phyloP scores from a whole-genome alignment of 2,888 invertebrate genomes.

The Drosophila quasianomalipes region DNA sequence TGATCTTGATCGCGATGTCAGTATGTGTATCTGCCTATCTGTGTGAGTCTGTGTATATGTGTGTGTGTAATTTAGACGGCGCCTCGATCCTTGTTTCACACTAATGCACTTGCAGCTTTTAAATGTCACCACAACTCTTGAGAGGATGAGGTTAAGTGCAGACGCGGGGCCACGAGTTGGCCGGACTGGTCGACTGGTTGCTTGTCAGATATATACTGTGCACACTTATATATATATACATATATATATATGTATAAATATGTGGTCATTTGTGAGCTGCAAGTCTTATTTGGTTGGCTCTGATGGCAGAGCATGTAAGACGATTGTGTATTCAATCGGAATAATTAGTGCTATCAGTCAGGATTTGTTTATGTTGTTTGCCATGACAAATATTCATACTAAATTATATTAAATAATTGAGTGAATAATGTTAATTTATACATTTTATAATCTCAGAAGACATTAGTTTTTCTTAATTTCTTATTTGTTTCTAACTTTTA shows the following conservation, averaged over 20 bases:
- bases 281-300: slow-evolving; percentile 46
- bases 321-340: slow-evolving; percentile 71
- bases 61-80: slow-evolving; percentile 83
- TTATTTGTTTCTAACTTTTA: neutral
- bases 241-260: neutral
- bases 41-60: slow-evolving; percentile 29
- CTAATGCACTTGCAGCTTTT: slow-evolving; percentile 82
- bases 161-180: slow-evolving; percentile 18
- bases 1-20: slow-evolving; percentile 69
- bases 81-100: slow-evolving; percentile 83
- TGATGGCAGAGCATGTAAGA: slow-evolving; percentile 39
- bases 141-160: slow-evolving; percentile 44
- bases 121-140: slow-evolving; percentile 67
- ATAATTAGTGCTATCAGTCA: slow-evolving; percentile 59
- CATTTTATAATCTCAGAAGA: neutral
- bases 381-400: slow-evolving; percentile 6
- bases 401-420: slow-evolving; percentile 8
- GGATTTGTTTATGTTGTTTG: slow-evolving; percentile 35
- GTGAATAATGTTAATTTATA: neutral
- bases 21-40: slow-evolving; percentile 14
- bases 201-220: slow-evolving; percentile 24
- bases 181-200: slow-evolving; percentile 8
- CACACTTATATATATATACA: slow-evolving; percentile 18
- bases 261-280: slow-evolving; percentile 40
- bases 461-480: neutral